Percentiles rank a stretch among this genome's conserved stretches.
Conservation (phyloP, 2,888 invertebrate genomes). For the Synanthedon formicaeformis region DNA sequence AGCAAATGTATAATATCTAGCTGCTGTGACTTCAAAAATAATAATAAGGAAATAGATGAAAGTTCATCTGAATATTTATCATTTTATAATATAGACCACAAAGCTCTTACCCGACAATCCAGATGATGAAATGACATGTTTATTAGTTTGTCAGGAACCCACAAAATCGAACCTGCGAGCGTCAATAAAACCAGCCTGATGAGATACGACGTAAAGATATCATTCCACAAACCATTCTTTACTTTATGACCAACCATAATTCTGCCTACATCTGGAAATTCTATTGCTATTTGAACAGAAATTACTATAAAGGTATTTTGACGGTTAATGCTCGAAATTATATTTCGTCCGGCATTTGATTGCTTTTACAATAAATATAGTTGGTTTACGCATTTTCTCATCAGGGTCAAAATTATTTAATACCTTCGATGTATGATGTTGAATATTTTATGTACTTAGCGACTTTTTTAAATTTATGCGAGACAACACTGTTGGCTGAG, state of each 20-base stretch:
- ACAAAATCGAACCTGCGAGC: constrained; percentile 8
- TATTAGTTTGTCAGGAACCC: constrained; percentile 21
- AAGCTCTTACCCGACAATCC: constrained; percentile 10
- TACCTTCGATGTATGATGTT: constrained; percentile 1
- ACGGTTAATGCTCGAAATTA: constrained; percentile 20
- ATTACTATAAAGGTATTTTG: constrained; percentile 18
- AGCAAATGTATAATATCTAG: too few relatives aligned
- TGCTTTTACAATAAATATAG: constrained; percentile 13
- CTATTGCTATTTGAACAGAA: constrained; percentile 10
- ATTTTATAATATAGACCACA: too few relatives aligned
- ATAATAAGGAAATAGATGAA: too few relatives aligned
- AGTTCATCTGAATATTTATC: too few relatives aligned
- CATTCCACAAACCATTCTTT: constrained; percentile 28
- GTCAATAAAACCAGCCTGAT: constrained; percentile 34
- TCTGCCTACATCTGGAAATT: constrained; percentile 16
- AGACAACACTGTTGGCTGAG: too few relatives aligned
- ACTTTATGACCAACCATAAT: constrained; percentile 30
- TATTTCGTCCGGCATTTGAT: constrained; percentile 11
- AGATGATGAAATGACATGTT: constrained; percentile 27
- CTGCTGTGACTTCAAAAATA: too few relatives aligned
- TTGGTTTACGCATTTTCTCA: constrained; percentile 8
- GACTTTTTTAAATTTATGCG: too few relatives aligned
- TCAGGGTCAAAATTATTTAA: constrained; percentile 2
- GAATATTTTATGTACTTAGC: not conserved
- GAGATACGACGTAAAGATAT: constrained; percentile 34